A percentile compares a stretch with the other conserved stretches of the same genome.
These are phyloP conservation scores for Urocyon cinereoargenteus DNA, from an alignment of 2,797 vertebrate genomes.

Conservation along the genomic window DNA sequence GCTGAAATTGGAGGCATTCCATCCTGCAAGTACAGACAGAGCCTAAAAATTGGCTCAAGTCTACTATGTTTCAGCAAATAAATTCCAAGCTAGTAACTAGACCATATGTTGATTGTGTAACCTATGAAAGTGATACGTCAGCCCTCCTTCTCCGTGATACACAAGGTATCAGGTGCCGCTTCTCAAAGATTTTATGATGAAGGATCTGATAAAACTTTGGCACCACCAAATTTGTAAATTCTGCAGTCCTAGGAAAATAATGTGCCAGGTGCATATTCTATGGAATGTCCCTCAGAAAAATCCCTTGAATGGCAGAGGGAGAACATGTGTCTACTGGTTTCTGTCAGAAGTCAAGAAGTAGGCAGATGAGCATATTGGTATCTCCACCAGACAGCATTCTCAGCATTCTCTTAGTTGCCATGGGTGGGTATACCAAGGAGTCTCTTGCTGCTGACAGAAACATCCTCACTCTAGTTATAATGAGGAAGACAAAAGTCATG, in stretches of 20 bases:
- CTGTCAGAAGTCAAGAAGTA: constrained; percentile 24
- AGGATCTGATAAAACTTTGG: constrained; percentile 14
- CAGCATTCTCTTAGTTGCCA: constrained; percentile 64
- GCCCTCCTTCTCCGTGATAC: background rate
- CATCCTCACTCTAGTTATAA: background rate
- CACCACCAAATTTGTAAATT: background rate
- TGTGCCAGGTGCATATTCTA: constrained; percentile 31
- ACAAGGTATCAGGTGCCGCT: background rate
- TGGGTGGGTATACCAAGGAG: constrained; percentile 29
- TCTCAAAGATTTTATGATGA: constrained; percentile 45
- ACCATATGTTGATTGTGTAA: background rate
- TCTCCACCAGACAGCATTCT: background rate
- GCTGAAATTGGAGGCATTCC: constrained; percentile 52
- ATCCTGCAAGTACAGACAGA: constrained; percentile 45
- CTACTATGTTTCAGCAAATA: background rate
- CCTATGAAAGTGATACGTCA: background rate
- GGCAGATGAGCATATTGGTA: background rate
- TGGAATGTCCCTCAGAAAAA: constrained; percentile 62
- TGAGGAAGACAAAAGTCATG: background rate
- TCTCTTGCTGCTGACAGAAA: constrained; percentile 26
- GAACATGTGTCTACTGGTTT: background rate
- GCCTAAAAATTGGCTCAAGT: background rate
- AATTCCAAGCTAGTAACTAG: constrained; percentile 37
- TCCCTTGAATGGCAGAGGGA: background rate
- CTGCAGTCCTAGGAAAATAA: background rate